Evolutionary conservation across 2,797 vertebrate species (phyloP).

Genomic region (Spheniscus humboldti): DNA sequence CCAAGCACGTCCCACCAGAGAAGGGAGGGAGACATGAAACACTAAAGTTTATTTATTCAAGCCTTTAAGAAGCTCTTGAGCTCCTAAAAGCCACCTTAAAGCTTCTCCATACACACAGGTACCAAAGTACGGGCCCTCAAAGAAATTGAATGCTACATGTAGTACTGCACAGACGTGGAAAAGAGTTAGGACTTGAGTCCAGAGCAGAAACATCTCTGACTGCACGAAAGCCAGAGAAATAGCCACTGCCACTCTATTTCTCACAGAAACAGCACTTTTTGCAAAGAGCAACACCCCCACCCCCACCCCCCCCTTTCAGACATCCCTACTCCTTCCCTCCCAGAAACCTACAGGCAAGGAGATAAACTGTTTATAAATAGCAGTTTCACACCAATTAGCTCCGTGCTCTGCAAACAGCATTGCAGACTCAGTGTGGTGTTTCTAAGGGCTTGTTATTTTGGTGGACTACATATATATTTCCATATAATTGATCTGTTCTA

Average conservation of each 20-base stretch:
- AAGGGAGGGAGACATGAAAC: background rate
- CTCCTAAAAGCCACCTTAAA: background rate
- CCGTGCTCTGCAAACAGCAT: background rate
- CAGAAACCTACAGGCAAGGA: conserved; percentile 16
- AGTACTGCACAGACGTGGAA: background rate
- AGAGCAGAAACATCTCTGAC: background rate
- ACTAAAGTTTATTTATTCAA: background rate
- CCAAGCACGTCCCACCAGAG: background rate
- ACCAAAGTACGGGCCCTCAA: background rate
- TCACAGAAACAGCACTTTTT: background rate
- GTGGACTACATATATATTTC: conserved; percentile 28
- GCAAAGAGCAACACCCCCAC: background rate
- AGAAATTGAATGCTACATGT: background rate
- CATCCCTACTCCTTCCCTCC: background rate
- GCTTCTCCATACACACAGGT: background rate
- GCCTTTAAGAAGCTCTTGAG: background rate
- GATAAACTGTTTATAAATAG: conserved; percentile 44
- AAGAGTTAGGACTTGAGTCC: background rate
- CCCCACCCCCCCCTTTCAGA: background rate
- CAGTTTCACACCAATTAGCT: conserved; percentile 54
- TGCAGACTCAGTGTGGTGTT: background rate
- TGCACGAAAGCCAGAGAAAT: background rate
- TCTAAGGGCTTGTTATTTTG: conserved; percentile 32
- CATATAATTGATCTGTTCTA: conserved; percentile 56
- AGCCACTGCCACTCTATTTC: background rate